phyloP scores from a whole-genome alignment of 2,888 invertebrate species.

The Aphidoletes aphidimyza region DNA sequence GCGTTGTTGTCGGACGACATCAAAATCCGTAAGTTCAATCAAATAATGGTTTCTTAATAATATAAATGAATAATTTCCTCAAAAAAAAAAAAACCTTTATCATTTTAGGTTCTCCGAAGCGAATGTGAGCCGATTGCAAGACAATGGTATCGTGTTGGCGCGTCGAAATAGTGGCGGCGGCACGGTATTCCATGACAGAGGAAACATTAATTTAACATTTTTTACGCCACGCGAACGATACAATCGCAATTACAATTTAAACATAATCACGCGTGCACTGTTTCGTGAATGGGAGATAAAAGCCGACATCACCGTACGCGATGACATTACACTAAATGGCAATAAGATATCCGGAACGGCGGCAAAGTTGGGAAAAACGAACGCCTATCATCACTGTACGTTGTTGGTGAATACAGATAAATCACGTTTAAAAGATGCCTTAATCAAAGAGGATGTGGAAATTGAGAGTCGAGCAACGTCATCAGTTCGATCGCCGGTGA shows the following conservation, averaged over 20 bases:
- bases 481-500: conserved; percentile 83
- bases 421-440: conserved; percentile 75
- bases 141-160: conserved; percentile 79
- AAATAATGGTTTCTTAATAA: no score
- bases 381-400: conserved; percentile 97
- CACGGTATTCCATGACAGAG: conserved; percentile 94
- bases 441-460: conserved; percentile 81
- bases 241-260: conserved; percentile 87
- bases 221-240: conserved; percentile 86
- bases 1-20: conserved; percentile 95
- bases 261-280: conserved; percentile 84
- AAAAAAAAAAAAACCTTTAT: background rate
- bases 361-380: conserved; percentile 85
- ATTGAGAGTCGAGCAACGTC: conserved; percentile 87
- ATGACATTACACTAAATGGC: conserved; percentile 86
- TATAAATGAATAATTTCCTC: no score
- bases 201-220: conserved; percentile 93
- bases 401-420: conserved; percentile 89
- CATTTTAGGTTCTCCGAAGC: conserved; percentile 77
- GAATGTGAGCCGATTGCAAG: conserved; percentile 75
- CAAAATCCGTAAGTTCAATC: conserved; percentile 82
- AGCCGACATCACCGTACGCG: conserved; percentile 80
- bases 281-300: conserved; percentile 84
- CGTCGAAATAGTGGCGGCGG: conserved; percentile 96
- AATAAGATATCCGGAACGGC: conserved; percentile 93